Percentiles rank a stretch among this genome's conserved stretches.
Conservation (phyloP, 1,140 invertebrate genomes). For the Onthophagus taurus region DNA sequence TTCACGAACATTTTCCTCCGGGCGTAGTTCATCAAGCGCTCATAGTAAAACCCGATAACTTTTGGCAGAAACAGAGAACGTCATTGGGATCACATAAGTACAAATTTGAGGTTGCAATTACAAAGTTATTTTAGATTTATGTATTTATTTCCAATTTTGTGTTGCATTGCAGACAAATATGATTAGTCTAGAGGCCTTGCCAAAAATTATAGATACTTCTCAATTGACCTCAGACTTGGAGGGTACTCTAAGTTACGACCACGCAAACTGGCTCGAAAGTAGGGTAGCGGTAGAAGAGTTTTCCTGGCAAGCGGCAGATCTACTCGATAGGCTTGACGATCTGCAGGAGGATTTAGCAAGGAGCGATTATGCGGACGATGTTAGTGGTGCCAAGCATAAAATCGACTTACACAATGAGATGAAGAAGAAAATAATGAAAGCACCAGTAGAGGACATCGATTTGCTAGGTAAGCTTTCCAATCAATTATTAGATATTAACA, state of each 20-base stretch:
- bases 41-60: conserved; percentile 97
- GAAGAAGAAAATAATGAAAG: conserved; percentile 87
- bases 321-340: conserved; percentile 84
- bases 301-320: conserved; percentile 86
- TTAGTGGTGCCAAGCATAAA: conserved; percentile 76
- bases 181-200: conserved; percentile 87
- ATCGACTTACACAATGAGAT: conserved; percentile 91
- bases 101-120: conserved; percentile 90
- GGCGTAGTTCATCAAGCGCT: conserved; percentile 79
- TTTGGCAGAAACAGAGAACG: conserved; percentile 98
- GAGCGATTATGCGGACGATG: conserved; percentile 87
- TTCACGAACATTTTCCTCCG: conserved; percentile 88
- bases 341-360: conserved; percentile 82
- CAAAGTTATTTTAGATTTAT: too few relatives aligned
- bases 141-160: not conserved
- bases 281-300: conserved; percentile 90
- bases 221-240: conserved; percentile 92
- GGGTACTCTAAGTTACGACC: conserved; percentile 88
- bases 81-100: conserved; percentile 95
- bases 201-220: conserved; percentile 82
- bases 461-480: conserved; percentile 49
- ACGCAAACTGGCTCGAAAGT: conserved; percentile 93
- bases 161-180: conserved; percentile 69
- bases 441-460: conserved; percentile 88
- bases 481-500: too few relatives aligned